Evolutionary conservation across 2,888 invertebrate species (phyloP), one percentile per base, ranked within the genome.

Genomic region (Lasioglossum oenotherae): DNA sequence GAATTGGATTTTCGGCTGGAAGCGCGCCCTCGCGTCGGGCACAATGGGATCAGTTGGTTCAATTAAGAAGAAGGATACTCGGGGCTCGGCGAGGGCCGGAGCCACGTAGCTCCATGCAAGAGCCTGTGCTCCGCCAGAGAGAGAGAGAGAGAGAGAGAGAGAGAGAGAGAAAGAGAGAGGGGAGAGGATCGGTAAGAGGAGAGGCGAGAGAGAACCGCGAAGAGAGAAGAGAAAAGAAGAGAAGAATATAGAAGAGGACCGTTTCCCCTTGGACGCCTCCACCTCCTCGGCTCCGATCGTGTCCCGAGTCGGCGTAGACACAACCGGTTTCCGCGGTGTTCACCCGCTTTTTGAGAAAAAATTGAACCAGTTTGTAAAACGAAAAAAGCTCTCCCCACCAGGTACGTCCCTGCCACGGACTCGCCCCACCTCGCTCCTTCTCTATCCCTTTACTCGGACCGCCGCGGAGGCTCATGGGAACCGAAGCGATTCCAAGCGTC

Each of bases 281-380:
- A 71, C 81, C 81, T 74, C 81, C 67, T 53, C 53, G 53, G 80
- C 31, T 73, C n/a, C 77, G 81, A 19, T 81, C 88, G 84, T 78
- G 88, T 88, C 87, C 80, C 82, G 86, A 82, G 81, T 85, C 89
- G 91, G 89, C 90, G 89, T 91, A 92, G 92, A 92, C 91, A 92
- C 91, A 94, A 94, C 94, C 94, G 94, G 94, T 94, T 93, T 92
- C 92, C 93, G 92, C 93, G 91, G 92, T 93, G 92, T 93, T 94
- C 93, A 93, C 94, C 93, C 94, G 94, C 94, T 93, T 95, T 95
- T 95, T 94, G 92, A 94, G 93, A 95, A 95, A 95, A 95, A 95
- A 94, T 95, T 95, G 95, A 95, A 95, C 95, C 95, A 95, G 95
- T 95, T 95, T 95, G 93, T 93, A 93, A 94, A 94, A 94, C 93